phyloP scores from a whole-genome alignment of 2,797 vertebrate genomes.

The Corythornis leucogaster region DNA sequence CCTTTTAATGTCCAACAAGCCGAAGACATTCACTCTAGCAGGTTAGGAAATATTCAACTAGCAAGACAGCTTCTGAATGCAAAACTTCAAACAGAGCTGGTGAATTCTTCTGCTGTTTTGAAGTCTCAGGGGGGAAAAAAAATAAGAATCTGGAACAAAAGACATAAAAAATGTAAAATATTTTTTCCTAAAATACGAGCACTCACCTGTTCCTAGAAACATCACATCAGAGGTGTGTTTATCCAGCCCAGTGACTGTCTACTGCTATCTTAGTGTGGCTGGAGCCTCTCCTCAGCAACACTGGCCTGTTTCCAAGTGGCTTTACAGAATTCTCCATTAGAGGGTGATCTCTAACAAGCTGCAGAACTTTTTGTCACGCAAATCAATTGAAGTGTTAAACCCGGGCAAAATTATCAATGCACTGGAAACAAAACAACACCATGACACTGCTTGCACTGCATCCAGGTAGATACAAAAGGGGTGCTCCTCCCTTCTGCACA shows the following conservation, averaged over 20 bases:
- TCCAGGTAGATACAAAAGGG: neutral
- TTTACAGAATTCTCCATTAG: constrained; percentile 78
- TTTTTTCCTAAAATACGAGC: neutral
- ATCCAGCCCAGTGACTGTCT: constrained; percentile 75
- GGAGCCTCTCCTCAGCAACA: constrained; percentile 77
- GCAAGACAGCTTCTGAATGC: neutral
- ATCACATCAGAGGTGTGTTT: constrained; percentile 73
- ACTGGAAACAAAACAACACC: constrained; percentile 54
- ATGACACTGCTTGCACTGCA: neutral
- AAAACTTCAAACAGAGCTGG: neutral
- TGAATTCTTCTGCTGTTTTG: neutral
- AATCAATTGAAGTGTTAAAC: constrained; percentile 76
- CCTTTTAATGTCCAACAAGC: constrained; percentile 8
- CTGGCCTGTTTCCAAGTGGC: constrained; percentile 64
- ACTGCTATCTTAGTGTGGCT: constrained; percentile 77
- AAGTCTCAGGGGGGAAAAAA: neutral
- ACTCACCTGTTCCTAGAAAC: constrained; percentile 83
- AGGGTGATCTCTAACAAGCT: constrained; percentile 82
- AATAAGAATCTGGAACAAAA: neutral
- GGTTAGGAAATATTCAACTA: neutral
- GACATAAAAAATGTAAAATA: neutral
- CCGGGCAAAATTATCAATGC: constrained; percentile 72
- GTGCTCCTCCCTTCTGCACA: neutral
- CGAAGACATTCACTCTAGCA: neutral
- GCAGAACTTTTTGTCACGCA: constrained; percentile 82